Evolutionary conservation across 2,113 vertebrate species (phyloP).

Genomic region (Corydoras sp.): DNA sequence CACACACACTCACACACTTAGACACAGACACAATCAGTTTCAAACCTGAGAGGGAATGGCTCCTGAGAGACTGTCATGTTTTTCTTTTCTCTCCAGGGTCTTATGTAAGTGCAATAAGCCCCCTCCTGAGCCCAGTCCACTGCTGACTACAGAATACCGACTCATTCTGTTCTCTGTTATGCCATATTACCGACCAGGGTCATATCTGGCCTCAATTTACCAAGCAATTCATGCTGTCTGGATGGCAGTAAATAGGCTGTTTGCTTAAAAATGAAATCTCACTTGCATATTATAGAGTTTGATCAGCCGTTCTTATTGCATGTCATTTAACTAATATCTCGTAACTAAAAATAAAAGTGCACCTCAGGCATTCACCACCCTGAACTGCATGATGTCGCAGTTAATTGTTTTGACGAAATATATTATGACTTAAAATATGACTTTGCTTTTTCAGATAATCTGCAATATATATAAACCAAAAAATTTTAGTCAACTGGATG

Average conservation of each 20-base stretch:
- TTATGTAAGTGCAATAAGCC: conserved; percentile 26
- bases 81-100: background rate
- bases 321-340: background rate
- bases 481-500: too few relatives aligned
- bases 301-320: background rate
- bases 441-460: too few relatives aligned
- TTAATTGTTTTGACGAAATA: too few relatives aligned
- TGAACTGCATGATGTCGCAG: too few relatives aligned
- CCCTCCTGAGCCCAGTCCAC: conserved; percentile 20
- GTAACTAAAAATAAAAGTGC: background rate
- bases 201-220: conserved; percentile 1
- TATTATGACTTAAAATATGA: too few relatives aligned
- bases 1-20: conserved; percentile 31
- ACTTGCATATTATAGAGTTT: background rate
- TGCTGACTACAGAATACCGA: conserved; percentile 12
- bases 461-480: too few relatives aligned
- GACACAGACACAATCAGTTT: too few relatives aligned
- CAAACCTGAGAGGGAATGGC: conserved; percentile 23
- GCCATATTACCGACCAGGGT: background rate
- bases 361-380: too few relatives aligned
- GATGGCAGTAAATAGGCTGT: background rate
- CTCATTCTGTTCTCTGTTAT: background rate
- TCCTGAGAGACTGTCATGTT: conserved; percentile 20
- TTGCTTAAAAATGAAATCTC: background rate
- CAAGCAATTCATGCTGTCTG: background rate